Percentiles rank a stretch among this genome's conserved stretches.
Conservation (phyloP, 2,888 invertebrate genomes). For the Ptychoptera contaminata region DNA sequence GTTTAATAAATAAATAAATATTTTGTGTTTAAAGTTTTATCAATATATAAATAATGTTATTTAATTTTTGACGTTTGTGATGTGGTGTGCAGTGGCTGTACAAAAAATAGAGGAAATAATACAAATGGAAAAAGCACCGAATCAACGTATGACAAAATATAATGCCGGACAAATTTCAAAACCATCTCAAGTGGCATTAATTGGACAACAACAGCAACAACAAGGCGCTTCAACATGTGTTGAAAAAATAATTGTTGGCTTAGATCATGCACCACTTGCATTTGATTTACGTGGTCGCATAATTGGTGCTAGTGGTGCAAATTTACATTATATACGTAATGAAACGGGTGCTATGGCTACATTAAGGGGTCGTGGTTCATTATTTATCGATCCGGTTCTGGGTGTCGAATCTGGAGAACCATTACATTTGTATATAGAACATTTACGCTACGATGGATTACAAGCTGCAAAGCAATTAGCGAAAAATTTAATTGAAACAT, state of each 20-base stretch:
- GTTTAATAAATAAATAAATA: constrained; percentile 5
- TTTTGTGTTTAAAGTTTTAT: not conserved
- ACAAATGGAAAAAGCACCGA: not conserved
- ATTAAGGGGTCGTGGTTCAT: constrained; percentile 50
- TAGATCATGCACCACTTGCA: constrained; percentile 58
- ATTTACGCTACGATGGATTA: constrained; percentile 46
- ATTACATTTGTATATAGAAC: constrained; percentile 59
- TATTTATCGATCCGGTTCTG: constrained; percentile 38
- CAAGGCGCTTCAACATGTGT: constrained; percentile 10
- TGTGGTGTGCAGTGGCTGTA: constrained; percentile 20
- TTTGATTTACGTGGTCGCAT: constrained; percentile 62
- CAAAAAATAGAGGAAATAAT: constrained; percentile 20
- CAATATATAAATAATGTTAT: constrained; percentile 5
- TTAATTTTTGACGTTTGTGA: no score
- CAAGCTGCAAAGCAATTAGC: constrained; percentile 48
- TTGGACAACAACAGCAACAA: constrained; percentile 4
- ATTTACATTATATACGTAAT: constrained; percentile 58
- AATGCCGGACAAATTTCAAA: no score
- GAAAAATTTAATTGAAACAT: constrained; percentile 63
- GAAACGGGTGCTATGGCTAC: constrained; percentile 62
- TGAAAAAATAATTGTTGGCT: constrained; percentile 62
- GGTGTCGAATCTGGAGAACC: constrained; percentile 51
- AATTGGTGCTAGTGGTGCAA: constrained; percentile 52
- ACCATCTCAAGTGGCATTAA: not conserved
- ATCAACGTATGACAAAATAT: not conserved